phyloP scores from a whole-genome alignment of 2,797 vertebrate genomes.

The Vultur gryphus region DNA sequence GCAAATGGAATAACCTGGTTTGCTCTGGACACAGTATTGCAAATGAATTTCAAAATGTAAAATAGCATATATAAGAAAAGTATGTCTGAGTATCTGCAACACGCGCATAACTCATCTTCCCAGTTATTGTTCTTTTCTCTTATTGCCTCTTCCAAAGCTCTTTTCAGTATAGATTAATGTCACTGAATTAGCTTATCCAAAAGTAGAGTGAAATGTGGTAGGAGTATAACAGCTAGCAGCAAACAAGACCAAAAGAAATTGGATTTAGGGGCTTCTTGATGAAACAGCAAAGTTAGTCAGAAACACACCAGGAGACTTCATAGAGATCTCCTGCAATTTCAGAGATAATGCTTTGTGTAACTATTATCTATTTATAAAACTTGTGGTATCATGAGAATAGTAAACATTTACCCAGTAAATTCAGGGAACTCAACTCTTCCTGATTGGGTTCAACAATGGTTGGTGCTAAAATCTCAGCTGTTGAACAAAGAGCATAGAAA shows the following conservation, averaged over 20 bases:
- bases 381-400: background rate
- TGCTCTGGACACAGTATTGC: background rate
- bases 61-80: background rate
- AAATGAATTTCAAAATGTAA: background rate
- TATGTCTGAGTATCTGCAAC: background rate
- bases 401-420: background rate
- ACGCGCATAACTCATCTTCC: background rate
- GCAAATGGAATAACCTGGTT: background rate
- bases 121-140: background rate
- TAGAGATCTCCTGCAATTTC: background rate
- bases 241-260: background rate
- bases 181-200: background rate
- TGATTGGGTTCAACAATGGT: fast-evolving
- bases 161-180: background rate
- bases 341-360: background rate
- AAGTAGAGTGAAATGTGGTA: background rate
- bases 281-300: background rate
- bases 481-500: background rate
- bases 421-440: background rate
- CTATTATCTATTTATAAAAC: background rate
- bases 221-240: background rate
- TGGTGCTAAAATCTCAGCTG: background rate
- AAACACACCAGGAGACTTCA: background rate
- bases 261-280: background rate
- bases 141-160: background rate